Conservation (phyloP, 2,797 vertebrate species). For the Gadopsis marmoratus region DNA sequence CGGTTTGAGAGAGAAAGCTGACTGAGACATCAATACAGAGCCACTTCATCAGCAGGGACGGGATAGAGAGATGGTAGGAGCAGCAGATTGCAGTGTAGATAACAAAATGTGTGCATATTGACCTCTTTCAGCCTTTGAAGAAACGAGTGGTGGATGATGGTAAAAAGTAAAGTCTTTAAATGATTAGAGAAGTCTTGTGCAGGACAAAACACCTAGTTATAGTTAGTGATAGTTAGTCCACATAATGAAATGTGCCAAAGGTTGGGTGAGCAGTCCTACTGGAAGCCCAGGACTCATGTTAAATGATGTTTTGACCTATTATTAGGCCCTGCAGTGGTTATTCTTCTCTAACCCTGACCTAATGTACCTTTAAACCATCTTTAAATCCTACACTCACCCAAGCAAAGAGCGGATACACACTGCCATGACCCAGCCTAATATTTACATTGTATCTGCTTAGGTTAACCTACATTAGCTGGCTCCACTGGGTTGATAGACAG, state of each 20-base stretch:
- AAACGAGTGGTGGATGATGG: neutral
- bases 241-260: neutral
- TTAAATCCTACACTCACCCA: neutral
- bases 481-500: neutral
- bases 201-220: neutral
- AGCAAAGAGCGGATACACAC: neutral
- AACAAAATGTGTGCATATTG: slow-evolving; percentile 25
- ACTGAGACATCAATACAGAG: slow-evolving; percentile 22
- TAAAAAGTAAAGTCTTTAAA: neutral
- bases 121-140: slow-evolving; percentile 34
- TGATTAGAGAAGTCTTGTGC: neutral
- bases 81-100: slow-evolving; percentile 35
- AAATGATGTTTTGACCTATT: neutral
- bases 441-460: neutral
- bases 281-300: no score
- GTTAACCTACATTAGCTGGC: neutral
- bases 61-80: slow-evolving; percentile 3
- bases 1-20: slow-evolving; percentile 1
- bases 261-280: neutral
- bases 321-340: neutral
- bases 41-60: slow-evolving; percentile 27
- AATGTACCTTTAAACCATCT: neutral
- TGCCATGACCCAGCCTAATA: neutral
- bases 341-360: neutral
- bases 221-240: neutral